These are phyloP conservation scores for Malacosoma neustria DNA, from an alignment of 2,888 invertebrate genomes.

Conservation along the genomic window DNA sequence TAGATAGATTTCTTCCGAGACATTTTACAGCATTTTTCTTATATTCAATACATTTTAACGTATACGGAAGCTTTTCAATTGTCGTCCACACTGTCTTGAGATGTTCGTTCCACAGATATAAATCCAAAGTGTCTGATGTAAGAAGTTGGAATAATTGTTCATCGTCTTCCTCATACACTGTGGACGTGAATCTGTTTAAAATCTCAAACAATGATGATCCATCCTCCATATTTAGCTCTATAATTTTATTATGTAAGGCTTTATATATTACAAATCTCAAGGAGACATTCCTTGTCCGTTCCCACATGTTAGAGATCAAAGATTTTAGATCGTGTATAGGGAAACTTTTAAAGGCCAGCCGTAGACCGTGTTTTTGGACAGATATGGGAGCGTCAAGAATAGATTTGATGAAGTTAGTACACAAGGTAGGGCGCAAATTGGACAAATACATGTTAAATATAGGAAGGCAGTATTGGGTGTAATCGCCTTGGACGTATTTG, in stretches of 20 bases:
- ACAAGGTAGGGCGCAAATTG: conserved; percentile 25
- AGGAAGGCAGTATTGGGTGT: conserved; percentile 31
- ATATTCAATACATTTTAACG: conserved; percentile 18
- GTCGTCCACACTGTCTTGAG: conserved; percentile 27
- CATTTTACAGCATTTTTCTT: conserved; percentile 17
- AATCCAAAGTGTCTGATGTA: conserved; percentile 18
- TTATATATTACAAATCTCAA: conserved; percentile 31
- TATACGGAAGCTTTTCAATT: conserved; percentile 25
- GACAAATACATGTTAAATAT: conserved; percentile 31
- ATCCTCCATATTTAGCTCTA: conserved; percentile 6
- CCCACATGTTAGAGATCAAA: conserved; percentile 28
- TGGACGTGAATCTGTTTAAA: conserved; percentile 27
- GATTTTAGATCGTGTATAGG: conserved; percentile 23
- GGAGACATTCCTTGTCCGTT: conserved; percentile 31
- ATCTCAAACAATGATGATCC: conserved; percentile 26
- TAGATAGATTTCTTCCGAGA: conserved; percentile 10
- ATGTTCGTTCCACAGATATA: conserved; percentile 19
- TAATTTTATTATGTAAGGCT: conserved; percentile 24
- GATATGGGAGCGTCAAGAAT: conserved; percentile 34
- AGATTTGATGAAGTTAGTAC: conserved; percentile 27
- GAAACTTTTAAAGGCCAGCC: conserved; percentile 37
- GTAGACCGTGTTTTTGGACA: conserved; percentile 39
- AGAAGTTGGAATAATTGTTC: conserved; percentile 26
- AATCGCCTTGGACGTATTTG: conserved; percentile 37
- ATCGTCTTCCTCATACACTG: conserved; percentile 32